Conservation (phyloP, 2,113 vertebrate species). For the Lycaon pictus region DNA sequence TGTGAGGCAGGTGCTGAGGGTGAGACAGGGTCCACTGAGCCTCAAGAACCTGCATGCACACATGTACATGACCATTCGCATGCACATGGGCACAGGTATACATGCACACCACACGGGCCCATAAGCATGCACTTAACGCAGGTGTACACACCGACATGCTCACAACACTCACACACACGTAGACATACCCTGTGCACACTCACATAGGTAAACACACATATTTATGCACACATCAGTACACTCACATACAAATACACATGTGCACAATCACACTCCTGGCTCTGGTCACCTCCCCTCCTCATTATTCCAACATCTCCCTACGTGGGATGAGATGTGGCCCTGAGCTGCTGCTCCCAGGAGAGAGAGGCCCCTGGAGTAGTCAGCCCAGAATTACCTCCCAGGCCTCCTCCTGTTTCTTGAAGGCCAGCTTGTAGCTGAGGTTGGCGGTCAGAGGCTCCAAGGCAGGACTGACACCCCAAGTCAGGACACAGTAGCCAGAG, state of each 20-base stretch:
- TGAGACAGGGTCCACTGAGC: neutral
- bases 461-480: slow-evolving; percentile 76
- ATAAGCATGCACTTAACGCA: neutral
- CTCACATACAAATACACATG: no score
- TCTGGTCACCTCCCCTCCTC: no score
- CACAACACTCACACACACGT: no score
- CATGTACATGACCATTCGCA: no score
- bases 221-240: no score
- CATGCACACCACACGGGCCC: neutral
- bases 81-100: neutral
- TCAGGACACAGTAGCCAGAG: slow-evolving; percentile 79
- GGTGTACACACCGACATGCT: neutral
- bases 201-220: no score
- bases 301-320: no score
- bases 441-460: neutral
- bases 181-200: no score
- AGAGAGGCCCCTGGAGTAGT: neutral
- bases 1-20: neutral
- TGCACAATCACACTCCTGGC: no score
- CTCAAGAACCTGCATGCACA: neutral
- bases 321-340: no score
- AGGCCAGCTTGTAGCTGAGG: slow-evolving; percentile 87
- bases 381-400: slow-evolving; percentile 80
- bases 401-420: slow-evolving; percentile 79
- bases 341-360: neutral